These are phyloP conservation scores for Lateolabrax maculatus DNA, from an alignment of 2,797 vertebrate species.

Conservation along the genomic window DNA sequence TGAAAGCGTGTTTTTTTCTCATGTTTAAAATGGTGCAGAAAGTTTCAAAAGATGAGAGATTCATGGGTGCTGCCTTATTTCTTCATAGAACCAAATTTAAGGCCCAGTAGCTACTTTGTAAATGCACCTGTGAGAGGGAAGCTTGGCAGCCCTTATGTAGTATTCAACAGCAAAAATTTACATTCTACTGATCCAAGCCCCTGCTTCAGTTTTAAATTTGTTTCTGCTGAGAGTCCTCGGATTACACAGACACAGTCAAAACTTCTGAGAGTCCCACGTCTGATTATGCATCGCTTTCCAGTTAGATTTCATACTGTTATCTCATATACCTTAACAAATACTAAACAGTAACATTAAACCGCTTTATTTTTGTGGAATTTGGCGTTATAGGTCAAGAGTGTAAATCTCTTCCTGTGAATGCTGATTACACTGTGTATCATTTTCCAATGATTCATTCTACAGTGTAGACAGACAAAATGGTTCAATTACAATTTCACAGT, in stretches of 20 bases:
- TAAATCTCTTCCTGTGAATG: not conserved
- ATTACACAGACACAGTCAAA: not conserved
- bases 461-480: not conserved
- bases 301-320: not conserved
- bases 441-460: not conserved
- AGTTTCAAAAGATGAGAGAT: constrained; percentile 3
- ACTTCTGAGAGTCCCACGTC: not conserved
- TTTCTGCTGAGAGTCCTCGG: not conserved
- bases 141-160: constrained; percentile 10
- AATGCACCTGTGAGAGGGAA: constrained; percentile 13
- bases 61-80: constrained; percentile 11
- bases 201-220: not conserved
- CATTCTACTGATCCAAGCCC: constrained; percentile 15
- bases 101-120: constrained; percentile 4
- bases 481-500: not conserved
- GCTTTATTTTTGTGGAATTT: not conserved
- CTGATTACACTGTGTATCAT: not conserved
- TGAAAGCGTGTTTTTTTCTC: not conserved
- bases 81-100: not conserved
- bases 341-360: not conserved
- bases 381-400: constrained; percentile 1
- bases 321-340: constrained; percentile 1
- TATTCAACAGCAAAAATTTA: constrained; percentile 17
- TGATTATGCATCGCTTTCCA: constrained; percentile 5
- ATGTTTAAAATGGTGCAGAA: not conserved